Percentiles rank a stretch among this genome's conserved stretches.
Evolutionary conservation across 1,140 invertebrate genomes (phyloP).

Genomic region (Cydia splendana): DNA sequence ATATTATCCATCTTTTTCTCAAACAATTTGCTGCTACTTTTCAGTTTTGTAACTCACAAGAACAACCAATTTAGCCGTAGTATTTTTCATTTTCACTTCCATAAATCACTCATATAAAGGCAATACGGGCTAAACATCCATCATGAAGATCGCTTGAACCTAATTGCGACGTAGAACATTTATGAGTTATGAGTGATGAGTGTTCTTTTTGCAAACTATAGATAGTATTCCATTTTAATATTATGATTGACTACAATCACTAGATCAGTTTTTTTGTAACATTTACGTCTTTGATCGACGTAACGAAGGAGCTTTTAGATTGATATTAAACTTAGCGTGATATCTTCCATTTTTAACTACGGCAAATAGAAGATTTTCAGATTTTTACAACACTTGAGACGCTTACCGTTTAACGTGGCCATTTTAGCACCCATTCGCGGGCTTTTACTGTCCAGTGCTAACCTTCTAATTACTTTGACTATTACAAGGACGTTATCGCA

Average conservation of each 20-base stretch:
- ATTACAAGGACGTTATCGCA: neutral
- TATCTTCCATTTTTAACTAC: neutral
- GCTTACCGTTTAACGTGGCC: neutral
- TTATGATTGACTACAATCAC: neutral
- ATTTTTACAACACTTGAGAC: neutral
- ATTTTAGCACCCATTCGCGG: neutral
- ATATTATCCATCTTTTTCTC: neutral
- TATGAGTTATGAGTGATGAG: neutral
- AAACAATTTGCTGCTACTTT: constrained; percentile 18
- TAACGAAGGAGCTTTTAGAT: too few relatives aligned
- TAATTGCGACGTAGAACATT: neutral
- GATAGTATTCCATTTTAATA: neutral
- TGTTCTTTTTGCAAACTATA: neutral
- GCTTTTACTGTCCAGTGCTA: constrained; percentile 3
- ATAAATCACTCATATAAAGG: constrained; percentile 24
- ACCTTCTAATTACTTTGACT: neutral
- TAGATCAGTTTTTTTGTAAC: neutral
- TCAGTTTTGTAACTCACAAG: constrained; percentile 1
- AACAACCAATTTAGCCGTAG: neutral
- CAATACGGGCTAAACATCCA: constrained; percentile 3
- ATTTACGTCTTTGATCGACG: neutral
- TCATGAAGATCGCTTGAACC: neutral
- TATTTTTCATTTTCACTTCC: constrained; percentile 26
- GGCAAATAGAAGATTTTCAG: neutral
- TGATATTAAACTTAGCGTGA: too few relatives aligned